Base-by-base conservation (phyloP, 2,888 invertebrate genomes). In the Tenthredo livida region DNA sequence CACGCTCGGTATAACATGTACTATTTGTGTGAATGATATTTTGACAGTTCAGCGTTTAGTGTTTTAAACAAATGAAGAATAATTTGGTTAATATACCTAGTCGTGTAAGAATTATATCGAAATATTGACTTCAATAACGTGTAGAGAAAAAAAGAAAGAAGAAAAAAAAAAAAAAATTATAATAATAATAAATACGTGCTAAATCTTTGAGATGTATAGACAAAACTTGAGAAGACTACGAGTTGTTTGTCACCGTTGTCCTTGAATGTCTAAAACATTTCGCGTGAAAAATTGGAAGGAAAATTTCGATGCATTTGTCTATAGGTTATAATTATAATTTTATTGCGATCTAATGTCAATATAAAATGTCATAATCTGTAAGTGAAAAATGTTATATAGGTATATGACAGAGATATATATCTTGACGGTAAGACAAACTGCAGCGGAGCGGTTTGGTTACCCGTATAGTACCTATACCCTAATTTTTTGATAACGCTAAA, bases 191-290 rank as follows among this genome's bases (percentile, higher is more conserved):
- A n/a, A 25, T 61, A 25, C 25, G 67, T 33, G 67, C 33, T 2
- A 12, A 67, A 33, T 33, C 67, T 67, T 33, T 67, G 67, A 67
- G 67, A 67, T 67, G 67, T 67, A 65, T 65, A 67, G 25, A 33
- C 15, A 67, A 67, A 67, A 67, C 67, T 67, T 67, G 67, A 17
- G 67, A 25, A 33, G 29, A 67, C 17, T 67, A 33, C 21, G 85
- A 87, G 86, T 86, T 82, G 85, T 88, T 90, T 87, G 89, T 89
- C 90, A 88, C 86, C 58, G 85, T 88, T 47, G 90, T 89, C 91
- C 90, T 91, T 91, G 91, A 89, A 84, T 67, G 47, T 77, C 50
- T 40, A 21, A 21, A 77, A 54, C 73, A 37, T n/a, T 43, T 54
- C 2, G 50, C 33, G 47, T 50, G n/a, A 0, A 50, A 54, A 77